Evolutionary conservation across 1,140 invertebrate genomes (phyloP), one percentile per base, ranked within the genome.

Genomic region (Drosophila trapezifrons): DNA sequence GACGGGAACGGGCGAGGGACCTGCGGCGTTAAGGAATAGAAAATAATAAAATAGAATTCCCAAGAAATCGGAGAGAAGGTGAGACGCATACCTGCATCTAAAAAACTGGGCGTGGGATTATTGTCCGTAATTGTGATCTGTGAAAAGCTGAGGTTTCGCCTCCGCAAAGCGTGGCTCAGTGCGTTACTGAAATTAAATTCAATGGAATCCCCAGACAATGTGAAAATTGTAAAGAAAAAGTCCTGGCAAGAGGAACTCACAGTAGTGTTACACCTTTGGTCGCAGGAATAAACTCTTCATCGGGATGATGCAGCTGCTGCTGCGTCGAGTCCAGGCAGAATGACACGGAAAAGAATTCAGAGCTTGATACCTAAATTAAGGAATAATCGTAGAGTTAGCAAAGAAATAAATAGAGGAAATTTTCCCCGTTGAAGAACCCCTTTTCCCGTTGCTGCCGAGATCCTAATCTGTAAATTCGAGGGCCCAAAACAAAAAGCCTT

Each of bases 331-430:
- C 93, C 83, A 67, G 94, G 93, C 95, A 94, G 90, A 96, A 96
- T 89, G 93, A 95, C 52, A 96, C 94, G 70, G 95, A 96, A 92
- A 96, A 96, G 89, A 95, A 96, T 79, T 96, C 95, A 51, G 95
- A 95, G 91, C 95, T 96, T 43, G 95, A 95, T 87, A 95, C 95
- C 95, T 96, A 92, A 42, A 58, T 29, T 20, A 43, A 45, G 18
- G 38, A 58, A 59, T 17, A 45, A 20, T 29, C 5, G 15, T 3
- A 49, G 37, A 25, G 38, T 37, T 47, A 20, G 18, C n/a, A 5
- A 22, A 13, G 18, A 18, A 9, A 10, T 9, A 27, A 22, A n/a
- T 51, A 29, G n/a, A 4, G 18, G 22, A 15, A 12, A 20, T 7
- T 57, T 27, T 9, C 29, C 18, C 29, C 17, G 1, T 9, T 35